These are phyloP conservation scores for Caenorhabditis virilis DNA, from an alignment of 2,888 invertebrate genomes.

Conservation along the genomic window DNA sequence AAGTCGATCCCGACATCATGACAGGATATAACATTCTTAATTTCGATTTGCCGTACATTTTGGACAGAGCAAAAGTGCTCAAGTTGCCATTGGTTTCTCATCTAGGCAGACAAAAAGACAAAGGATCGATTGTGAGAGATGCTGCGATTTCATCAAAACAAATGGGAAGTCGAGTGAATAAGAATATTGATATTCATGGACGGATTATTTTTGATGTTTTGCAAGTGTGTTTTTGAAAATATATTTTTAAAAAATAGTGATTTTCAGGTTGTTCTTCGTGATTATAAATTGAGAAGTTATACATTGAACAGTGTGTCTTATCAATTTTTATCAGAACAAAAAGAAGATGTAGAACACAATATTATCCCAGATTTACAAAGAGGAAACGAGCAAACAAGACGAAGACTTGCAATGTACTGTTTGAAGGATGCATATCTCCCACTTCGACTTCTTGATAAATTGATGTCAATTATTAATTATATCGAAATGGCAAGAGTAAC, in stretches of 20 bases:
- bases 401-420: constrained; percentile 90
- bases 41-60: constrained; percentile 93
- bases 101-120: too few species aligned
- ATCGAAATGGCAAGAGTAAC: constrained; percentile 99
- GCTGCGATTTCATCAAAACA: constrained; percentile 91
- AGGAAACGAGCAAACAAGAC: constrained; percentile 50
- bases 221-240: constrained; percentile 77
- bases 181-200: constrained; percentile 93
- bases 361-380: constrained; percentile 93
- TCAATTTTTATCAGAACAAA: constrained; percentile 97
- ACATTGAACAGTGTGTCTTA: constrained; percentile 96
- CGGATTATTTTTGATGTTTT: constrained; percentile 93
- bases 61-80: constrained; percentile 81
- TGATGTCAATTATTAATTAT: constrained; percentile 97
- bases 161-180: constrained; percentile 94
- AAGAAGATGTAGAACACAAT: constrained; percentile 98
- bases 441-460: constrained; percentile 86
- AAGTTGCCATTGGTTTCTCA: constrained; percentile 51
- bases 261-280: too few species aligned
- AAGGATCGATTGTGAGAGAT: constrained; percentile 78
- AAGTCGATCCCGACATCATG: constrained; percentile 93
- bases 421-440: constrained; percentile 97
- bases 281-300: constrained; percentile 95
- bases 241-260: too few species aligned
- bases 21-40: constrained; percentile 99